Conservation (phyloP, 2,113 vertebrate genomes). For the Lathamus discolor region DNA sequence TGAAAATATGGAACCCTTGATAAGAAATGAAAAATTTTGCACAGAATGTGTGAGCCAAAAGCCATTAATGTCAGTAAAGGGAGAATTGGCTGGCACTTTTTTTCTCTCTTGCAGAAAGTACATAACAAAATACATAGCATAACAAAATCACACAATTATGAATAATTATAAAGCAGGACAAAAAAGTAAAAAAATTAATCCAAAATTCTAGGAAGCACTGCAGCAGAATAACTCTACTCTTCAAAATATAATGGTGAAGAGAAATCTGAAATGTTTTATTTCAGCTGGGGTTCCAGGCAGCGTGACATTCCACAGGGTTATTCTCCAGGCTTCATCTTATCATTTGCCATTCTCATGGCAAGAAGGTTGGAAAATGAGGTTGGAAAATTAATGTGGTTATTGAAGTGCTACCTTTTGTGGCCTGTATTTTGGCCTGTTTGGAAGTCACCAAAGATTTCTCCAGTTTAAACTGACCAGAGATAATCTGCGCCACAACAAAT, state of each 20-base stretch:
- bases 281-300: background rate
- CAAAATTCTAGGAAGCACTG: background rate
- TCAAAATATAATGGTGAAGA: background rate
- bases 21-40: background rate
- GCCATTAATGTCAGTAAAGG: background rate
- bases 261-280: background rate
- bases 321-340: background rate
- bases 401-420: background rate
- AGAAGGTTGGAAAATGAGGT: background rate
- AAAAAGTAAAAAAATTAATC: background rate
- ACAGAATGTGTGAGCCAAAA: background rate
- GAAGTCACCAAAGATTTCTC: background rate
- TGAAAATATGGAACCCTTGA: slow-evolving; percentile 1
- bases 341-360: background rate
- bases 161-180: background rate
- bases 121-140: background rate
- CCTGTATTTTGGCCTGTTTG: background rate
- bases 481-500: background rate
- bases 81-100: background rate
- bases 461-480: background rate
- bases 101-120: background rate
- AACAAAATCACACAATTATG: background rate
- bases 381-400: background rate
- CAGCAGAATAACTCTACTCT: background rate
- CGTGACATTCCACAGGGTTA: background rate